Evolutionary conservation across 2,113 vertebrate species (phyloP).

Genomic region (Panthera uncia): DNA sequence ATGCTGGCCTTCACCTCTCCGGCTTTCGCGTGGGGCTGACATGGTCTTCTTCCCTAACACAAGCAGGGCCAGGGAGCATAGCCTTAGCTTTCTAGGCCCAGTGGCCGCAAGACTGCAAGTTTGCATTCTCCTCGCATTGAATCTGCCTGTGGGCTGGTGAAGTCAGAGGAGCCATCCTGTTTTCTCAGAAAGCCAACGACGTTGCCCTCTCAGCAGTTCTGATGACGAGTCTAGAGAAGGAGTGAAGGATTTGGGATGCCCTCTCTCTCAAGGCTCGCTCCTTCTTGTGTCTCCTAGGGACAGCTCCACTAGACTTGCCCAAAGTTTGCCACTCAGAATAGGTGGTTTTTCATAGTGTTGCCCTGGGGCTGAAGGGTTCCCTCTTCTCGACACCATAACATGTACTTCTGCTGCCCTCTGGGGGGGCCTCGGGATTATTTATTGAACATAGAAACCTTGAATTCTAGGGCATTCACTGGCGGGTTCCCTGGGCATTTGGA

Average conservation of each 20-base stretch:
- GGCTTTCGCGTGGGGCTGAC: background rate
- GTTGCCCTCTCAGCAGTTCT: background rate
- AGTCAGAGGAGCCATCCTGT: background rate
- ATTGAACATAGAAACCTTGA: conserved; percentile 41
- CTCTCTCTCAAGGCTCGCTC: background rate
- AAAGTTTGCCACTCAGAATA: background rate
- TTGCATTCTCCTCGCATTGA: background rate
- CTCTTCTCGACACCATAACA: background rate
- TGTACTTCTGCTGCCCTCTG: background rate
- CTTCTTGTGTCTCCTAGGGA: conserved; percentile 5
- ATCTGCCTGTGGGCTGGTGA: background rate
- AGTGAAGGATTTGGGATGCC: background rate
- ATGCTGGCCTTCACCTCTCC: background rate
- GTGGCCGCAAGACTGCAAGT: background rate
- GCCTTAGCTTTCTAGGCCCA: background rate
- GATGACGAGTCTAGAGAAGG: background rate
- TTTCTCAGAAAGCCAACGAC: background rate
- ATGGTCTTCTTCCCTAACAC: background rate
- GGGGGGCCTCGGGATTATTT: background rate
- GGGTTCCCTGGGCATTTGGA: background rate
- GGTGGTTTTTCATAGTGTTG: background rate
- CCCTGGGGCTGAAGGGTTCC: background rate
- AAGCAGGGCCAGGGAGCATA: background rate
- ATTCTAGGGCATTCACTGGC: background rate
- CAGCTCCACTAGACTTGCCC: background rate